Conservation (phyloP, 2,797 vertebrate genomes). For the Agapornis canus region DNA sequence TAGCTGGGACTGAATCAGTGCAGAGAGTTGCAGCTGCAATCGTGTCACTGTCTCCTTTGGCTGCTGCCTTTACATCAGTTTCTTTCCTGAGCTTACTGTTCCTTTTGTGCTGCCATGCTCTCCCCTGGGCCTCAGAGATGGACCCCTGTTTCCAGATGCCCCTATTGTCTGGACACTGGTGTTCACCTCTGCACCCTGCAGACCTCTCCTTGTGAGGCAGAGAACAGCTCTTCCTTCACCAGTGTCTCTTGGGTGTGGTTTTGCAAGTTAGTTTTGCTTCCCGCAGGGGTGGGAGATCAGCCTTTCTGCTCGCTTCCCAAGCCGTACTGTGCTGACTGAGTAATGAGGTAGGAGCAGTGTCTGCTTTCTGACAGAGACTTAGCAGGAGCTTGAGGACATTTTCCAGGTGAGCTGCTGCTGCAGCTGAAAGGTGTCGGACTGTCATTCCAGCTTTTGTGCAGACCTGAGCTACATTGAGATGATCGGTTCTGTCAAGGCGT, state of each 20-base stretch:
- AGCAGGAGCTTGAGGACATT: not conserved
- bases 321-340: not conserved
- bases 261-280: not conserved
- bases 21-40: not conserved
- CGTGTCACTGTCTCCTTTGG: not conserved
- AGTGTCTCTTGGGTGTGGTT: not conserved
- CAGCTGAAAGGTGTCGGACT: not conserved
- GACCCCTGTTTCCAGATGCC: accelerated
- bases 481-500: not conserved
- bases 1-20: not conserved
- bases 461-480: not conserved
- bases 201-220: not conserved
- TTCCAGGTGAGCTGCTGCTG: not conserved
- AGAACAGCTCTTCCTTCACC: not conserved
- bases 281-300: not conserved
- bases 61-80: not conserved
- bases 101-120: not conserved
- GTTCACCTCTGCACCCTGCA: not conserved
- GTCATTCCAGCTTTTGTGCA: accelerated
- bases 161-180: not conserved
- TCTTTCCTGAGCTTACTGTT: not conserved
- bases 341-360: not conserved
- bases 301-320: not conserved
- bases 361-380: not conserved
- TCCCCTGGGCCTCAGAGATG: not conserved